Base-by-base conservation (phyloP, 2,113 vertebrate species). In the Sterrhoptilus dennistouni region DNA sequence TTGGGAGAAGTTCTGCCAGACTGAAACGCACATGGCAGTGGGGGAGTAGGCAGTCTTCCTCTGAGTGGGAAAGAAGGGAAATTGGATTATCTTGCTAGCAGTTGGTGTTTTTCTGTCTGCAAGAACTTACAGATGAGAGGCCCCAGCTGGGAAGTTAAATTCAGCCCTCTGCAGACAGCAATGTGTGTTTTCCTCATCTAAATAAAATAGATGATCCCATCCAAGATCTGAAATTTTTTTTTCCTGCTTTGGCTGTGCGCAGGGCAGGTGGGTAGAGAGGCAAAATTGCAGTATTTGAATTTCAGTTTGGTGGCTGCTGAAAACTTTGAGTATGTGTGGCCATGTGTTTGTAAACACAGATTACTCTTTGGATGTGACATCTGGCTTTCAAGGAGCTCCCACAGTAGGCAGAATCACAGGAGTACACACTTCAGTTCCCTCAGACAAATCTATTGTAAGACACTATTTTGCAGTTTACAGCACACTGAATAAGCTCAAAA, bases 1-100 rank as follows among this genome's bases (percentile, higher is more conserved):
- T 72, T 13, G 5, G 75, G 64, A 94, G 94, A 97, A 96, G 84
- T 85, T 94, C 94, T 94, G 60, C 76, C 95, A 96, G 95, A 93
- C 95, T 96, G 93, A 97, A 97, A 94, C 94, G 94, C 97, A 97
- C 94, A 8, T 96, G 96, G 94, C 6, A 60, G 27, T 38, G 87
- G 84, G 60, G 56, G 96, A 79, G 70, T 28, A 96, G 95, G 87
- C 92, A 83, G 36, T 31, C 82, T 90, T 92, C 82, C 94, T 95
- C 91, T 22, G 81, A 95, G 83, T 24, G 25, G 33, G 4, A 95
- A 89, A 91, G 92, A 95, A 94, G 96, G 94, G 98, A 98, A 98
- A 98, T 96, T 97, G 97, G 97, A 98, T 98, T 98, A 97, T 97
- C 95, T 97, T 97, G 94, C 94, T 94, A 92, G 96, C 95, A 95